Base-by-base conservation (phyloP, 2,888 invertebrate species). In the Rotaria sp. region DNA sequence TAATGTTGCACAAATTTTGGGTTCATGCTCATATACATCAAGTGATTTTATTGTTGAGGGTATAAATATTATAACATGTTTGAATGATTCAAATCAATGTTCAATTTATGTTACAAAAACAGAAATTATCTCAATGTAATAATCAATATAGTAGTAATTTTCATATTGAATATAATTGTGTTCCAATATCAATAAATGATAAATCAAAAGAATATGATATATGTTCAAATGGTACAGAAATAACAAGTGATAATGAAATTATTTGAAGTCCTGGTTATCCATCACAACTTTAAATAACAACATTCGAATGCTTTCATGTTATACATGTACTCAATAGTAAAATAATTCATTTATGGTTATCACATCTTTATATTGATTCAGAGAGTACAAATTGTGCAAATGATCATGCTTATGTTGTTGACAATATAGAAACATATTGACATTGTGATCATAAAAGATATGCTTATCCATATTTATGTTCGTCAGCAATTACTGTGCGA, bases 251-350 rank as follows among this genome's bases (percentile, higher is more conserved):
- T 80, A 26, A 80, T 80, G 80, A 45, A 15, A 80, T 80, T 45
- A 41, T 80, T 80, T 10, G 26, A 45, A 80, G 80, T 80, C 45
- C 80, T n/a, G 35, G 45, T 80, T 80, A 80, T 80, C 75, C 45
- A 45, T 21, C 80, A 35, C 80, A 35, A 45, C 45, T 80, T 45
- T 45, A 80, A 80, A 18, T 21, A n/a, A 80, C 45, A 80, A 5
- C 80, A 45, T 26, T 13, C 11, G 80, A 80, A 80, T 80, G 80
- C n/a, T 41, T 26, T 45, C 80, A 26, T n/a, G 1, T 21, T n/a
- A 80, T 80, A 80, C 45, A 80, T n/a, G 26, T 45, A 26, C 13
- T 45, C 3, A 8, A 80, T 45, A 45, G 45, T 80, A 80, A 45
- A 80, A n/a, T 26, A 45, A 2, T 80, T 45, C 80, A n/a, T 45